Evolutionary conservation across 2,888 invertebrate genomes (phyloP).

Genomic region (Frankliniella intonsa): DNA sequence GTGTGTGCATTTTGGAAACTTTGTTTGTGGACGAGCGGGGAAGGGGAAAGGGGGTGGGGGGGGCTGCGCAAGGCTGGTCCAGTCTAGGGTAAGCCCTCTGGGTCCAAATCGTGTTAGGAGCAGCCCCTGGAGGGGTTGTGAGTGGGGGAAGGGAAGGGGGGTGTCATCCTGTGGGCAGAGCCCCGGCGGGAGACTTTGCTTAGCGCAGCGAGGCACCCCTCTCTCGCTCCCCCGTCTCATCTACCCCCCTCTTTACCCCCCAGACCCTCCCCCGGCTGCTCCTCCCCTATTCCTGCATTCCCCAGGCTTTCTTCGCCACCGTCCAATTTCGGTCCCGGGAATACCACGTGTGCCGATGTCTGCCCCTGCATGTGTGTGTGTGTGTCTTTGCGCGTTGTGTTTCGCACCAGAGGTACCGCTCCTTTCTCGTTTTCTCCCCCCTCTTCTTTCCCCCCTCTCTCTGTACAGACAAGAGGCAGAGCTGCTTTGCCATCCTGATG

Average conservation of each 20-base stretch:
- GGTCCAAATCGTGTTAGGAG: constrained; percentile 6
- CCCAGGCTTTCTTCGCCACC: constrained; percentile 22
- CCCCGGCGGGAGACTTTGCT: constrained; percentile 20
- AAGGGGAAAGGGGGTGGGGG: neutral
- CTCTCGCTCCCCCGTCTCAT: neutral
- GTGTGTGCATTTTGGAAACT: too few species aligned
- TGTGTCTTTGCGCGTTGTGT: neutral
- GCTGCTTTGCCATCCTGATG: too few species aligned
- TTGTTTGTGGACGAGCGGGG: neutral
- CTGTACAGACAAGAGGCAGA: too few species aligned
- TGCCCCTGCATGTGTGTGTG: neutral
- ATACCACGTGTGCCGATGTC: neutral
- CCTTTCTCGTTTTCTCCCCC: neutral
- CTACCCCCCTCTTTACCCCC: neutral
- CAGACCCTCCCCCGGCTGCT: neutral
- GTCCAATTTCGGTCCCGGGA: constrained; percentile 24
- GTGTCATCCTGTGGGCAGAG: constrained; percentile 17
- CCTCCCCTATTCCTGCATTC: neutral
- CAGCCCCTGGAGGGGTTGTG: neutral
- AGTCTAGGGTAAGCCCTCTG: neutral
- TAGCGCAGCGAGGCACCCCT: constrained; percentile 4
- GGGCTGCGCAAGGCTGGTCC: neutral
- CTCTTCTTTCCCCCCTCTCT: neutral
- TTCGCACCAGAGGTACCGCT: neutral
- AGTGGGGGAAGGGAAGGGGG: neutral